Conservation (phyloP, 2,113 vertebrate species). For the Xiphorhynchus elegans region DNA sequence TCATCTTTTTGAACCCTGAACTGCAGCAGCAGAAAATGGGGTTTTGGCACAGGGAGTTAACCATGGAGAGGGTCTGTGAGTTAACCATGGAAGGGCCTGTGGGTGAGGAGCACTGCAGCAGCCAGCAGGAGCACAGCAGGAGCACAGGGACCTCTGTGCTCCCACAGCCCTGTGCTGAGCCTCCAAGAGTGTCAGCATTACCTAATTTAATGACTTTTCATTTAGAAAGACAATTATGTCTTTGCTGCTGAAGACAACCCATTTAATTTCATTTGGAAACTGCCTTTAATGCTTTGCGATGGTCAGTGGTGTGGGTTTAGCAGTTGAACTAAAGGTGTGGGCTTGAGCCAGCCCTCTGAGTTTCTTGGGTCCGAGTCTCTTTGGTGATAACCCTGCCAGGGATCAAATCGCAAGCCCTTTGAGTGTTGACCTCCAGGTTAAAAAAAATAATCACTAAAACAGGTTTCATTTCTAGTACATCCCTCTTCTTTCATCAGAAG, state of each 20-base stretch:
- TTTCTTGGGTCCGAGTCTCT: not conserved
- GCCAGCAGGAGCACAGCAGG: not conserved
- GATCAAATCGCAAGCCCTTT: not conserved
- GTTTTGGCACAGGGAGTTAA: not conserved
- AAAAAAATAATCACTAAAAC: conserved; percentile 8
- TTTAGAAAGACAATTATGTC: not conserved
- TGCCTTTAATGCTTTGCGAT: not conserved
- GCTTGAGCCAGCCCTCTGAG: not conserved
- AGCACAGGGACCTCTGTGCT: not conserved
- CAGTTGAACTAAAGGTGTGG: not conserved
- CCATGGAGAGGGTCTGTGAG: not conserved
- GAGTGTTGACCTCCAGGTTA: not conserved
- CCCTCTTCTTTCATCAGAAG: conserved; percentile 32
- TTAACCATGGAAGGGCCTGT: not conserved
- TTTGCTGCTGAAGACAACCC: not conserved
- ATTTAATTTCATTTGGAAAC: not conserved
- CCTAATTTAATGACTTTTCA: conserved; percentile 28
- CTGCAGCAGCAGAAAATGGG: not conserved
- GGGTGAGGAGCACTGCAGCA: not conserved
- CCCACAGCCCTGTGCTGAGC: not conserved
- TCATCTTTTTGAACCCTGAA: conserved; percentile 19
- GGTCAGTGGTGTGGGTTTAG: not conserved
- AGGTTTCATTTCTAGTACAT: not conserved
- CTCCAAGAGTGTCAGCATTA: not conserved
- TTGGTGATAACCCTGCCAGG: not conserved